Base-by-base conservation (phyloP, 1,140 invertebrate genomes). In the Neoseiulus cucumeris region DNA sequence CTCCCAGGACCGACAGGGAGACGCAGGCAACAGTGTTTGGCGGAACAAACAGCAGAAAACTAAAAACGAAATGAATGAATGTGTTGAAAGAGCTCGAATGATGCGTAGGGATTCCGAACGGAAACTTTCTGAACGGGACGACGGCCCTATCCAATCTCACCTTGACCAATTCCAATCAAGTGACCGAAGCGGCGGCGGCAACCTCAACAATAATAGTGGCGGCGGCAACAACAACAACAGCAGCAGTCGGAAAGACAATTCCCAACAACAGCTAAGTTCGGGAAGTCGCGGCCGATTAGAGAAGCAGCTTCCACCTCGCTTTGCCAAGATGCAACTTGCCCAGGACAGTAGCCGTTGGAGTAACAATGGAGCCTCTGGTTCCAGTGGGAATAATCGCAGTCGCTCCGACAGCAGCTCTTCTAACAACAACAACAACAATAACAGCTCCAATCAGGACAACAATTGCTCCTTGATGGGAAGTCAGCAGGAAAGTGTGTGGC, bases 51-150 rank as follows among this genome's bases (percentile, higher is more conserved):
- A 25, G 14, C 25, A 59, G 33, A 29, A 33, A 25, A 33, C 51
- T 59, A 59, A 25, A 59, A 59, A 59, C 22, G 51, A 59, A 59
- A 59, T 59, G 51, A 59, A 29, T 25, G 22, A 59, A 59, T 59
- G 51, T 25, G 51, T 59, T 1, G 51, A 59, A 33, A 25, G 51
- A 25, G 51, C 51, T 20, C 51, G 51, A 14, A 59, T 33, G 25
- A 59, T 59, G 51, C 51, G 51, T 29, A 25, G 51, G 25, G 51
- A 59, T 25, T 59, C 51, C 2, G 51, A 59, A 25, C 25, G 33
- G 33, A 25, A 33, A 25, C 51, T 59, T 33, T 59, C 51, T 17
- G 51, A 59, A 33, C 51, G 51, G 17, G 51, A 25, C 33, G 51
- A 59, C 22, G 51, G 45, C 45, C 20, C 28, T 47, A 47, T 59